Base-by-base conservation (phyloP, 1,140 invertebrate genomes). In the Adelges cooleyi region DNA sequence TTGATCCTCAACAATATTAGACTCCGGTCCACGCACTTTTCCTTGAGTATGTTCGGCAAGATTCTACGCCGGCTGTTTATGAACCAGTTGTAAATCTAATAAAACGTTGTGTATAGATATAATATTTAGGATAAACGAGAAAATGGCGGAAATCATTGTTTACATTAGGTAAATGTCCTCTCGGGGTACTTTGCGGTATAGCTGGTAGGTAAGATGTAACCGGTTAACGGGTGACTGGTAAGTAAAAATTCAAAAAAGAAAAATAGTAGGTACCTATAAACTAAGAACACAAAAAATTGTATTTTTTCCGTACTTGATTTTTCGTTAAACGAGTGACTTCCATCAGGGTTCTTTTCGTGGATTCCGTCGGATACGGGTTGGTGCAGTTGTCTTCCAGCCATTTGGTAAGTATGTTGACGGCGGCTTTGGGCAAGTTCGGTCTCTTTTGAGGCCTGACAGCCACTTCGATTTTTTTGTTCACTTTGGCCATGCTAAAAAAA, bases 281-380 rank as follows among this genome's bases (percentile, higher is more conserved):
- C n/a, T n/a, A n/a, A n/a, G n/a, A n/a, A n/a, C n/a, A n/a, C n/a
- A n/a, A n/a, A n/a, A n/a, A n/a, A n/a, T n/a, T n/a, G n/a, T n/a
- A n/a, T n/a, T n/a, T n/a, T n/a, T n/a, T n/a, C n/a, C n/a, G 25
- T 62, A 62, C 56, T 48, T 62, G 56, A 33, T 62, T 62, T 62
- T 62, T 62, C 20, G 56, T 62, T 29, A 62, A 33, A 17, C 46
- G 44, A 5, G 56, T 62, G 22, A 62, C 42, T 48, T 62, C 56
- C 56, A 62, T 62, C 11, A 62, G 33, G 9, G 29, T 48, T 62
- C 46, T 62, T 15, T 62, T 62, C 1, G 42, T 62, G n/a, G 56
- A 46, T 13, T 62, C 56, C 1, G 56, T 29, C 2, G 56, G 56
- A 46, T 62, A 62, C 1, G 56, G 56, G 6, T 62, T 62, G 25